Base-by-base conservation (phyloP, 2,888 invertebrate species). In the Drosophila meridiana region DNA sequence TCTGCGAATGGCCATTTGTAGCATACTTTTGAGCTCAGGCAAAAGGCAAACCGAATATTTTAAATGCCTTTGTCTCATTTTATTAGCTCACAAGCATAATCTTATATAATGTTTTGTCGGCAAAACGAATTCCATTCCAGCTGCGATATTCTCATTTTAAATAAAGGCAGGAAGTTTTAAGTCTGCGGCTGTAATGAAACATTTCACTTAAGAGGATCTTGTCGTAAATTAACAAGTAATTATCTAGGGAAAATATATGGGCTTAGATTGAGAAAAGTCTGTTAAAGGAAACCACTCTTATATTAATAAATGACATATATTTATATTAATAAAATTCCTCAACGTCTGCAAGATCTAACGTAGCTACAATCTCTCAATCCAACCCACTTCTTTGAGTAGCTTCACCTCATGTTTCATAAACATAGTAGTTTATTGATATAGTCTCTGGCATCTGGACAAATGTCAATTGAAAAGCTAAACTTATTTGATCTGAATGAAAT, bases 81-180 rank as follows among this genome's bases (percentile, higher is more conserved):
- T 77, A 76, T 77, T 73, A 69, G 78, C 78, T 59, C 65, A 48
- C 73, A 69, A 50, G 32, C 78, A 43, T 73, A 78, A 77, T 69
- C 69, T 56, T 43, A 56, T 55, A 52, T 62, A 72, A 76, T 77
- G 59, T 57, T 32, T 4, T 45, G 66, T 59, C 58, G 45, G 20
- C 45, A 36, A 38, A 63, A 34, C 38, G n/a, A 69, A 63, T 64
- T 47, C 32, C 45, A 43, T 47, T 28, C 55, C 20, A 20, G 20
- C 20, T 38, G 20, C 40, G 28, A 59, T 48, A 36, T 36, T 36
- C 36, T 7, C 28, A 58, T 14, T 42, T 38, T 8, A 58, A 47
- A 7, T 13, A 42, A 20, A n/a, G 4, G 20, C 26, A 20, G 20
- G 8, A 8, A n/a, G 55, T 14, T 4, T 14, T 2, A 28, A n/a